A percentile compares a stretch with the other conserved stretches of the same genome.
phyloP scores from a whole-genome alignment of 1,140 invertebrate species.

The Calosoma granatense region DNA sequence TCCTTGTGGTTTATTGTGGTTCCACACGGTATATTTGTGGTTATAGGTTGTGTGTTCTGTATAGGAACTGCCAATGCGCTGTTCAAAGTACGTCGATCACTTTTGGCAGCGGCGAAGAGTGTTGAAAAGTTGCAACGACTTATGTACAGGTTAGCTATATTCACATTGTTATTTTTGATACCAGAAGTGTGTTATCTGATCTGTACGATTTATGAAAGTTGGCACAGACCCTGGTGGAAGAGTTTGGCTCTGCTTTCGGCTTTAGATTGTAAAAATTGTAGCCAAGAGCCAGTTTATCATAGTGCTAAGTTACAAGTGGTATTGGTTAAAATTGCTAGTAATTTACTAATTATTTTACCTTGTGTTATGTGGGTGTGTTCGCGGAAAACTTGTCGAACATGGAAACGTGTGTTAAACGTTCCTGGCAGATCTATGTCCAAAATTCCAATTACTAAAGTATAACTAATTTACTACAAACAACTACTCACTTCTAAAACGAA shows the following conservation, averaged over 20 bases:
- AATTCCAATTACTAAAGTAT: background rate
- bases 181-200: background rate
- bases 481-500: too few relatives aligned
- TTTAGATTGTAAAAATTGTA: background rate
- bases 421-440: background rate
- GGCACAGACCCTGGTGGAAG: constrained; percentile 3
- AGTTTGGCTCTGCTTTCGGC: background rate
- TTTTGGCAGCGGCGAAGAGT: background rate
- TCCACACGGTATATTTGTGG: background rate
- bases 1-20: background rate
- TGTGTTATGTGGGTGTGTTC: constrained; percentile 3
- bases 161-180: background rate
- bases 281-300: background rate
- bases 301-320: background rate
- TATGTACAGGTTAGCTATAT: background rate
- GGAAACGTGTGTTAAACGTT: background rate
- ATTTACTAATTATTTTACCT: background rate
- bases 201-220: background rate
- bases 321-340: background rate
- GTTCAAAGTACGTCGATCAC: background rate
- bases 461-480: too few relatives aligned
- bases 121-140: background rate
- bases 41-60: background rate
- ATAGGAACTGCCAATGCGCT: background rate
- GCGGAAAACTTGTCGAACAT: background rate